Evolutionary conservation across 2,888 invertebrate species (phyloP), one percentile per base, ranked within the genome.

Genomic region (Eupeodes latifasciatus): DNA sequence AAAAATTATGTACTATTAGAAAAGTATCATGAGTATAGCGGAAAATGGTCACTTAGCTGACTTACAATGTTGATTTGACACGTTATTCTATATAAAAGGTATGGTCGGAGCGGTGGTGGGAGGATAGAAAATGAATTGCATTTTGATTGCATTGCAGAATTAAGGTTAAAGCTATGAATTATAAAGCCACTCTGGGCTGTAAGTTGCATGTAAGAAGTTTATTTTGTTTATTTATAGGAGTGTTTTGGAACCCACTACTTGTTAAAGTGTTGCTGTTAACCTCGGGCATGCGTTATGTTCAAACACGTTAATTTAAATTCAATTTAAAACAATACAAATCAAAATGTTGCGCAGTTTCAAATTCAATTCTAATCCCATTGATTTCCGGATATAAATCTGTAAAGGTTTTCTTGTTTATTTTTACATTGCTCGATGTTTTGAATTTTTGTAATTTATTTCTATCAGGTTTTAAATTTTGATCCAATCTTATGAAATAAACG

Each of bases 161-260:
- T 72, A 47, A 59, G 59, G 57, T 16, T 72, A 59, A 47, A 57
- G 14, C 49, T 51, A 47, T 69, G 10, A 77, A 55, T 64, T 55
- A 64, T 14, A 64, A n/a, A n/a, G 16, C 49, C 27, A 40, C 5
- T 27, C n/a, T n/a, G 55, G n/a, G 66, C 57, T 47, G 16, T 16
- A n/a, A 47, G 27, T 40, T 5, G 44, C 55, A 44, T 76, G 40
- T 14, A n/a, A 59, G 34, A 36, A 3, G 14, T 14, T 16, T 40
- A 27, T 27, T 27, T 27, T 27, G 27, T 10, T 62, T 0, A 40
- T 10, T 16, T 5, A 14, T 1, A 34, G 34, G 34, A 36, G 59
- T 16, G 7, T 9, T 27, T 59, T 14, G 14, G 14, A 36, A 14
- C 34, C 36, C 14, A 36, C 36, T 36, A n/a, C 9, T 59, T 34